These are phyloP conservation scores for Hippocampus mohnikei DNA, from an alignment of 2,113 vertebrate genomes.

Conservation along the genomic window DNA sequence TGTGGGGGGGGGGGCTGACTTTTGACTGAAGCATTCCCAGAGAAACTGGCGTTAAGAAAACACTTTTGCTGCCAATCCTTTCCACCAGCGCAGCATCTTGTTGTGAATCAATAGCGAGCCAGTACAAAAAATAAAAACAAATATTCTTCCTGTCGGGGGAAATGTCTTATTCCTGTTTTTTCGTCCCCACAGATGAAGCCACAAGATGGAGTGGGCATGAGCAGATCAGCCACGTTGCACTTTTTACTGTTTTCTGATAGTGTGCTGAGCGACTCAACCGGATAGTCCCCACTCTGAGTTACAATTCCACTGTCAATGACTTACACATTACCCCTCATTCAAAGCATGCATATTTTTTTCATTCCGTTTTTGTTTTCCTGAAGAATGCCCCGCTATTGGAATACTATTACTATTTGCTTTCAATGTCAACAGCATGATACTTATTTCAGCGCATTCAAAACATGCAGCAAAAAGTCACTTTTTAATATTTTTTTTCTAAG, in stretches of 20 bases:
- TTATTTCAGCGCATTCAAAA: not conserved
- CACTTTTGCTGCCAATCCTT: slow-evolving; percentile 44
- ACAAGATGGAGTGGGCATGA: not conserved
- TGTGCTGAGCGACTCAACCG: not conserved
- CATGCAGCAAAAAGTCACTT: not conserved
- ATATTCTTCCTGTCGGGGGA: slow-evolving; percentile 5
- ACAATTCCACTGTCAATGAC: not conserved
- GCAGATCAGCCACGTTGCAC: slow-evolving; percentile 2
- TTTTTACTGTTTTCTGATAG: not conserved
- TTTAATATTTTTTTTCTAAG: too few species aligned
- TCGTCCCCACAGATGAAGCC: not conserved
- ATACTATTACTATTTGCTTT: not conserved
- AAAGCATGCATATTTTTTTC: not conserved
- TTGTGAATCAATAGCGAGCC: slow-evolving; percentile 44
- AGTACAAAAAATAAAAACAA: not conserved
- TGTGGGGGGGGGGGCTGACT: slow-evolving; percentile 22
- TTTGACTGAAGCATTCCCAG: slow-evolving; percentile 35
- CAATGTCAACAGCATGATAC: not conserved
- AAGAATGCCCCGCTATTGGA: not conserved
- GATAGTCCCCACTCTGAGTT: not conserved
- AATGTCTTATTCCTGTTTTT: not conserved
- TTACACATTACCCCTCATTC: not conserved
- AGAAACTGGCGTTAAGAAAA: slow-evolving; percentile 34
- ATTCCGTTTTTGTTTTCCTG: too few species aligned
- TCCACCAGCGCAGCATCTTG: slow-evolving; percentile 28